Percentiles rank a stretch among this genome's conserved stretches.
These are phyloP conservation scores for Menidia beryllina DNA, from an alignment of 2,113 vertebrate species.

Conservation along the genomic window DNA sequence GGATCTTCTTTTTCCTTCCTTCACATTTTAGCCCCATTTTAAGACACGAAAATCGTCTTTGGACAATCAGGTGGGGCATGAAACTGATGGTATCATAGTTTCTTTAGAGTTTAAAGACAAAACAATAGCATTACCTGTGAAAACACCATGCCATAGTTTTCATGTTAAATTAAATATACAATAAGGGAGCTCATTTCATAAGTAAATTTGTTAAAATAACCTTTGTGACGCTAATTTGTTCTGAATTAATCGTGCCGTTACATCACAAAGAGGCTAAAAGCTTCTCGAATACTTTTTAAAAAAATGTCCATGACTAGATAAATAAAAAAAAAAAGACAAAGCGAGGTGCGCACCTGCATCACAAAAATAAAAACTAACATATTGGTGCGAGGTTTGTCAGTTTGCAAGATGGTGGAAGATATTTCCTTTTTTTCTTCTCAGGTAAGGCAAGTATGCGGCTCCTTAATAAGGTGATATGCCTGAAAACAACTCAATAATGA, in stretches of 20 bases:
- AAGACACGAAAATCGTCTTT: too few relatives aligned
- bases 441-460: too few relatives aligned
- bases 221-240: too few relatives aligned
- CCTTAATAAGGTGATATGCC: too few relatives aligned
- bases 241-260: not conserved
- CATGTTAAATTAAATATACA: not conserved
- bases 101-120: slow-evolving; percentile 23
- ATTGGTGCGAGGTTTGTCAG: not conserved
- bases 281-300: not conserved
- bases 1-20: slow-evolving; percentile 15
- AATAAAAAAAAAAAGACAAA: too few relatives aligned
- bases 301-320: not conserved
- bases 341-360: too few relatives aligned
- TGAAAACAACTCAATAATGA: not conserved
- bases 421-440: too few relatives aligned
- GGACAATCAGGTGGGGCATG: slow-evolving; percentile 14
- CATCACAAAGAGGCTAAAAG: not conserved
- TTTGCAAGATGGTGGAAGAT: not conserved
- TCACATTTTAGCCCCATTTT: too few relatives aligned
- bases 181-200: not conserved
- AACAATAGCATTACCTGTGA: not conserved
- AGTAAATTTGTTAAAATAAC: too few relatives aligned
- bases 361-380: too few relatives aligned
- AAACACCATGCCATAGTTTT: not conserved
- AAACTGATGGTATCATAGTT: too few relatives aligned